Percentiles rank a stretch among this genome's conserved stretches.
phyloP scores from a whole-genome alignment of 2,797 vertebrate species.

The Coreius guichenoti region DNA sequence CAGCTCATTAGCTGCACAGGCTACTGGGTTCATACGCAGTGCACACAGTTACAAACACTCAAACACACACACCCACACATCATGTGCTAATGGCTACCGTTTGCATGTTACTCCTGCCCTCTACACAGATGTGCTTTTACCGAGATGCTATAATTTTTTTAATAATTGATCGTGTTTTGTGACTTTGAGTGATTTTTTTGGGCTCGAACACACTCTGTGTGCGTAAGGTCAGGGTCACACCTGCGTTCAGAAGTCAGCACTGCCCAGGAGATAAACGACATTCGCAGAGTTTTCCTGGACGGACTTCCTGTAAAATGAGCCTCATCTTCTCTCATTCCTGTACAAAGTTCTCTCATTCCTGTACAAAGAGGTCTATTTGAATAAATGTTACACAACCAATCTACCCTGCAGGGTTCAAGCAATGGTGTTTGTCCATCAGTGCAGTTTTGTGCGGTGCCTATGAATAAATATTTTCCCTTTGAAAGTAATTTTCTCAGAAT shows the following conservation, averaged over 20 bases:
- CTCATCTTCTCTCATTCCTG: slow-evolving; percentile 40
- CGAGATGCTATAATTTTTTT: not conserved
- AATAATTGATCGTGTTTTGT: slow-evolving; percentile 30
- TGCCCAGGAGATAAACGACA: not conserved
- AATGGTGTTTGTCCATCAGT: slow-evolving; percentile 37
- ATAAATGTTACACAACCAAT: slow-evolving; percentile 45
- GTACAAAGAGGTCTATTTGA: slow-evolving; percentile 51
- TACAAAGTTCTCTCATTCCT: slow-evolving; percentile 42
- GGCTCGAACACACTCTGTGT: not conserved
- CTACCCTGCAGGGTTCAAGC: slow-evolving; percentile 37
- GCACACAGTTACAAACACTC: slow-evolving; percentile 40
- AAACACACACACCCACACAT: slow-evolving; percentile 55
- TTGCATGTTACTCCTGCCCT: slow-evolving; percentile 42
- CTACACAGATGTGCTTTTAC: slow-evolving; percentile 49
- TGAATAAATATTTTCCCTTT: slow-evolving; percentile 49
- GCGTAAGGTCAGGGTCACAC: slow-evolving; percentile 16
- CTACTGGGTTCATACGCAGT: slow-evolving; percentile 37
- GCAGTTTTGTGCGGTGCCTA: slow-evolving; percentile 32
- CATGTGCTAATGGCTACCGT: slow-evolving; percentile 52
- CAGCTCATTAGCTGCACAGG: slow-evolving; percentile 49
- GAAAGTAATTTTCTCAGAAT: slow-evolving; percentile 41
- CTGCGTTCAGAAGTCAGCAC: slow-evolving; percentile 27
- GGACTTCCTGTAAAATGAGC: slow-evolving; percentile 18
- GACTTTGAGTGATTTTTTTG: slow-evolving; percentile 19
- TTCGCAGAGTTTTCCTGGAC: not conserved